phyloP scores from a whole-genome alignment of 2,113 vertebrate genomes.

The Equus quagga region DNA sequence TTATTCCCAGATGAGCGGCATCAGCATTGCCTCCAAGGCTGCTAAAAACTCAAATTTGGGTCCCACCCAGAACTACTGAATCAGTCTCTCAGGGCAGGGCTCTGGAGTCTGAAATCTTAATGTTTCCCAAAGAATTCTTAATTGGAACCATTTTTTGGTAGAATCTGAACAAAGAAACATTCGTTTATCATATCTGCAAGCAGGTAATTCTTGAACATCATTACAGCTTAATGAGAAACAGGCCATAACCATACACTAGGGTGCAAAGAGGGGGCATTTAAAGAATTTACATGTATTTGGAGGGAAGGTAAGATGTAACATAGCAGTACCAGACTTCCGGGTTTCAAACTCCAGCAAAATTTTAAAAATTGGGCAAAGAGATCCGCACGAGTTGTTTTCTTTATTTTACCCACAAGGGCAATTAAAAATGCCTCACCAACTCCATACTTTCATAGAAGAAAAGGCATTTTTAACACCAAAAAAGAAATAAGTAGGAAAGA shows the following conservation, averaged over 20 bases:
- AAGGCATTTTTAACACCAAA: not conserved
- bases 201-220: not conserved
- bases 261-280: not conserved
- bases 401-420: not conserved
- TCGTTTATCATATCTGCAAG: not conserved
- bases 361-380: not conserved
- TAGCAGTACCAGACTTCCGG: not conserved
- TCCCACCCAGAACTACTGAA: not conserved
- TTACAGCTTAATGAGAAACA: not conserved
- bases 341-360: slow-evolving; percentile 20
- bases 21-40: not conserved
- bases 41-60: not conserved
- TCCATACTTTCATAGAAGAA: not conserved
- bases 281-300: not conserved
- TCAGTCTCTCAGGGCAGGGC: not conserved
- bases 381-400: not conserved
- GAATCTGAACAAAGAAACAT: not conserved
- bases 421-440: not conserved
- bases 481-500: not conserved
- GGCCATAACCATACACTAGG: not conserved
- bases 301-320: not conserved
- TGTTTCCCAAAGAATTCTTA: slow-evolving; percentile 45
- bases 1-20: not conserved
- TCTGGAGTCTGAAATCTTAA: slow-evolving; percentile 3
- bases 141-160: not conserved